Percentiles rank a stretch among this genome's conserved stretches.
These are phyloP conservation scores for Sinocyclocheilus rhinocerous DNA, from an alignment of 2,113 vertebrate genomes.

Conservation along the genomic window DNA sequence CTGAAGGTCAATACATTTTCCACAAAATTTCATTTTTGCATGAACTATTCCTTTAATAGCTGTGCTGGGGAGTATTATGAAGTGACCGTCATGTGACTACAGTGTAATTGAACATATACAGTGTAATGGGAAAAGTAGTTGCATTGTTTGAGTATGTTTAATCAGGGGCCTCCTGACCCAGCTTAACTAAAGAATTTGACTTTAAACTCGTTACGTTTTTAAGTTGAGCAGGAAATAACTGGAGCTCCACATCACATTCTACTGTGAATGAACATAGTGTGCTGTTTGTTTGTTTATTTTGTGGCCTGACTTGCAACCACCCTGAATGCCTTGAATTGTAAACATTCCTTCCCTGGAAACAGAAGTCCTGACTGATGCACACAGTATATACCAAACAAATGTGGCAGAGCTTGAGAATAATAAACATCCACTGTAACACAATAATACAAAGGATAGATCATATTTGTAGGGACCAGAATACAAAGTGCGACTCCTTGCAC, in stretches of 20 bases:
- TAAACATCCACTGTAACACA: neutral
- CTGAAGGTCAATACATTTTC: too few relatives aligned
- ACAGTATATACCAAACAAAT: neutral
- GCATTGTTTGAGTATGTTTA: neutral
- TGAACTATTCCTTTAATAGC: neutral
- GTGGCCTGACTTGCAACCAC: neutral
- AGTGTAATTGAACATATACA: neutral
- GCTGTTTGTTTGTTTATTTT: slow-evolving; percentile 33
- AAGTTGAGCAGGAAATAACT: neutral
- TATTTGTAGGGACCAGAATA: neutral
- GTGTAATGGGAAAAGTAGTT: neutral
- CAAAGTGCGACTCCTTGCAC: neutral
- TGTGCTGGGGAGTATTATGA: neutral
- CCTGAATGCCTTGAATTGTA: slow-evolving; percentile 17
- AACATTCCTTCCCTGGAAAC: slow-evolving; percentile 27
- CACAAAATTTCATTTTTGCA: neutral
- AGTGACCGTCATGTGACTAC: neutral
- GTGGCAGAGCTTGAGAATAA: neutral
- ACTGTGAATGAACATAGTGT: slow-evolving; percentile 28
- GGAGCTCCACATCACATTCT: neutral
- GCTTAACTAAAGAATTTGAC: neutral
- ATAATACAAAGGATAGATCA: neutral
- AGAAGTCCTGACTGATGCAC: slow-evolving; percentile 10
- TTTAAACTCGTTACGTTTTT: neutral
- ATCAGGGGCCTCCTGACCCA: neutral